Evolutionary conservation across 2,113 vertebrate species (phyloP), one percentile per base, ranked within the genome.

Genomic region (Tichodroma muraria): DNA sequence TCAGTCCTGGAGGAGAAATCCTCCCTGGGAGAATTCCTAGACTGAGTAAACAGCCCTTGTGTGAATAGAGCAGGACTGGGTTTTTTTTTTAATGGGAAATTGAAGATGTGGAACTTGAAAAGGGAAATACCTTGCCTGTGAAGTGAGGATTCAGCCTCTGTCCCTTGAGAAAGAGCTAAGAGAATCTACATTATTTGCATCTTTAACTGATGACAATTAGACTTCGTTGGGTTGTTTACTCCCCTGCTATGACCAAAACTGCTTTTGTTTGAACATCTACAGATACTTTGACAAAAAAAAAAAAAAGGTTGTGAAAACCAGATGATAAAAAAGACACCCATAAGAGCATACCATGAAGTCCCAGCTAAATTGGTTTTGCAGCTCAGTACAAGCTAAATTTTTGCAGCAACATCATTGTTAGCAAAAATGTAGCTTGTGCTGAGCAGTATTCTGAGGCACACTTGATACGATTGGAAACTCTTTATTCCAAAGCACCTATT

Each of bases 221-320:
- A 15, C 33, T 79, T 56, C 2, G 0, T 47, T 40, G n/a, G 10
- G 40, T 87, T 75, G 27, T 75, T 79, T 59, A 57, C 21, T 18
- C 14, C 7, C 11, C 4, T 54, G 40, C 7, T 2, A 3, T 1
- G 4, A 47, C 44, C 1, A 5, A 52, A 84, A 25, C 27, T 61
- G 31, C 38, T 90, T 33, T 3, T 16, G 1, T 59, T 70, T 54
- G 47, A 71, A 33, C 23, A 50, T 10, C 42, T 33, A 28, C n/a
- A 50, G 44, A 4, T 10, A 16, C 20, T n/a, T 12, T 11, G 54
- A 73, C 37, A 63, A 80, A 22, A 54, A 59, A 60, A 35, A 59
- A 16, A 10, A 4, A 17, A n/a, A 11, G 8, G 20, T 1, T 49
- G 54, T 78, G 64, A 80, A 80, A 73, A 31, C 3, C 7, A 31